Conservation (phyloP, 1,140 invertebrate species). For the Oreohelix idahoensis region DNA sequence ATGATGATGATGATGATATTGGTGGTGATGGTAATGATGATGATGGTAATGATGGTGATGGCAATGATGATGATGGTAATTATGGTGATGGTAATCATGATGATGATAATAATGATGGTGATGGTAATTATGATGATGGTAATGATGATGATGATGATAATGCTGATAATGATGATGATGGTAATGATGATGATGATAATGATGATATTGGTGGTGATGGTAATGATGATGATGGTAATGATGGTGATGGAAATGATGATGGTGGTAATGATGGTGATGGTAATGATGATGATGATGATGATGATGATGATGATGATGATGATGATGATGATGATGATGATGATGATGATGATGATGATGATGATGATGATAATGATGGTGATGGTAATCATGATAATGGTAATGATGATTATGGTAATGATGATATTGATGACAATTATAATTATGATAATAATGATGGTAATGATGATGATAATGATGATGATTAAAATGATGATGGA, state of each 20-base stretch:
- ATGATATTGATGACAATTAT: conserved; percentile 10
- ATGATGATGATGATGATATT: too few species aligned
- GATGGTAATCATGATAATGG: conserved; percentile 13
- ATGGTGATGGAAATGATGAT: not conserved
- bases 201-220: not conserved
- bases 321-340: too few species aligned
- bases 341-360: conserved; percentile 16
- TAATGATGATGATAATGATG: conserved; percentile 1
- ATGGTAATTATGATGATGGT: too few species aligned
- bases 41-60: too few species aligned
- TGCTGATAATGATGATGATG: not conserved
- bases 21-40: not conserved
- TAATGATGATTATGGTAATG: not conserved
- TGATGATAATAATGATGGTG: too few species aligned
- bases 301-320: too few species aligned
- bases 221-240: not conserved
- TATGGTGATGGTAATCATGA: too few species aligned
- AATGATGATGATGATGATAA: too few species aligned
- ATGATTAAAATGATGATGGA: not conserved
- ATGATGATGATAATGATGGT: conserved; percentile 1
- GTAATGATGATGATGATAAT: too few species aligned
- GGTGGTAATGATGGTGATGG: not conserved
- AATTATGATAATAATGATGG: conserved; percentile 26
- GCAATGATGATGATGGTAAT: too few species aligned
- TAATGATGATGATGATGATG: not conserved